Base-by-base conservation (phyloP, 2,113 vertebrate species). In the Pristiophorus japonicus region DNA sequence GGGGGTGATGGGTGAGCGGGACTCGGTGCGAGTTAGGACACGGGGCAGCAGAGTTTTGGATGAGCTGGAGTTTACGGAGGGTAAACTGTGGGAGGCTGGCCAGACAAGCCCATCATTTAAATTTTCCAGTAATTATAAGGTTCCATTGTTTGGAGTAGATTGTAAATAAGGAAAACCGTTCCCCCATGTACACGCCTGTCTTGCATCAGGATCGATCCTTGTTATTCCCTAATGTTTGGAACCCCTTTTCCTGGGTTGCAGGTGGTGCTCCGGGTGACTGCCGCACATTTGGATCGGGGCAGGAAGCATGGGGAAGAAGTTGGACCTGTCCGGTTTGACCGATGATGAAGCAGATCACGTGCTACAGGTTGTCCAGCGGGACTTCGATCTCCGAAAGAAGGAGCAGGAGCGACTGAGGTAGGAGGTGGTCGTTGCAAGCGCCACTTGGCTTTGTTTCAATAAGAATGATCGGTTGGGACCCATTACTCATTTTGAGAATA, bases 321-420 rank as follows among this genome's bases (percentile, higher is more conserved):
- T 99, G 96, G 99, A 99, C 97, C 98, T 99, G 96, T 99, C 99
- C 0, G 98, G 98, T 75, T 97, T 99, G 97, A 99, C 98, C 0
- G 98, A 99, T 0, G 98, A 98, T 65, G 99, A 99, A 97, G 99
- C 99, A 0, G 98, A 99, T 87, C 99, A 99, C 4, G 98, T 99
- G 95, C 97, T 99, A 95, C 98, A 98, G 96, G 99, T 99, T 96
- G 98, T 99, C 96, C 98, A 98, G 96, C 97, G 99, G 96, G 99
- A 99, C 97, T 99, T 99, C 98, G 98, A 97, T 96, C 98, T 99
- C 62, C 97, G 99, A 59, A 99, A 99, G 96, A 99, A 98, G 96
- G 99, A 99, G 96, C 98, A 99, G 95, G 98, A 99, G 91, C 98
- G 99, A 62, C 97, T 99, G 59, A 98, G 98, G 99, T 99, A 97